Conservation (phyloP, 2,888 invertebrate species). For the Adela reaumurella region DNA sequence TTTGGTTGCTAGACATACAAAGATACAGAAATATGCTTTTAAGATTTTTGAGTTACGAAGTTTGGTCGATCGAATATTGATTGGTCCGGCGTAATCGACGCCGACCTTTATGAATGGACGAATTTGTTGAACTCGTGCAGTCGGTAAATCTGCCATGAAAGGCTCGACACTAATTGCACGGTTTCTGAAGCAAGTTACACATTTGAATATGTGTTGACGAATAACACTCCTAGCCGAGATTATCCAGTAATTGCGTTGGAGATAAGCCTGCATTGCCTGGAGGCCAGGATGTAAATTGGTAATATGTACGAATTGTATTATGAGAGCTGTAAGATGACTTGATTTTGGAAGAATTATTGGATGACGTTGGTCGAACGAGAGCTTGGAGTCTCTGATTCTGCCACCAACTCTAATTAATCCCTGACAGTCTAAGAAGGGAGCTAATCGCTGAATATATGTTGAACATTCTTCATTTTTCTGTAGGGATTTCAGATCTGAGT, state of each 20-base stretch:
- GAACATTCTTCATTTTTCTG: background rate
- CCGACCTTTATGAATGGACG: background rate
- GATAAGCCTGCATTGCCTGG: background rate
- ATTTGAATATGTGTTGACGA: background rate
- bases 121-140: conserved; percentile 2
- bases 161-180: conserved; percentile 4
- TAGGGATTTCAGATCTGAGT: background rate
- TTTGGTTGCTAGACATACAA: conserved; percentile 10
- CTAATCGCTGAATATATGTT: background rate
- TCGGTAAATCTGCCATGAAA: conserved; percentile 11
- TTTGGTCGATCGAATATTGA: background rate
- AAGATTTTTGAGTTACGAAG: conserved; percentile 10
- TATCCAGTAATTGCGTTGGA: background rate
- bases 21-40: background rate
- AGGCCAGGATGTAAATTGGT: background rate
- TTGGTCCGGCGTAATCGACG: background rate
- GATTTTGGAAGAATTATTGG: background rate
- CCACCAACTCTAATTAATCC: background rate
- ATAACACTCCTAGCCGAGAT: background rate
- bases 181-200: background rate
- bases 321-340: background rate
- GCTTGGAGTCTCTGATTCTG: background rate
- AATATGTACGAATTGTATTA: background rate
- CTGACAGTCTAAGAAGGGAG: background rate
- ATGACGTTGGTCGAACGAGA: background rate